Base-by-base conservation (phyloP, 2,797 vertebrate genomes). In the Melanotaenia trifasciata region DNA sequence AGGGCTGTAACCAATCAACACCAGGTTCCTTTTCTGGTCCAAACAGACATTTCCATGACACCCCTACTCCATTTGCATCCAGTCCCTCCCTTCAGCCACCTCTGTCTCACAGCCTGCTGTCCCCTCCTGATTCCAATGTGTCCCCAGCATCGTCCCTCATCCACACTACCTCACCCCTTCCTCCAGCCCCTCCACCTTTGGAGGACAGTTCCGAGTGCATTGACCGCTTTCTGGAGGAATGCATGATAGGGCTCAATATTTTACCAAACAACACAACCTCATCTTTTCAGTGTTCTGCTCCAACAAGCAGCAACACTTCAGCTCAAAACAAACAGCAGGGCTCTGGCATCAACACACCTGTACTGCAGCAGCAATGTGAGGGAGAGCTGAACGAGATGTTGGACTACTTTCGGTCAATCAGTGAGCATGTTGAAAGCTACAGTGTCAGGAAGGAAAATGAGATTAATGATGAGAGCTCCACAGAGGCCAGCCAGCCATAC, bases 181-280 rank as follows among this genome's bases (percentile, higher is more conserved):
- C 72, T 12, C 20, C 22, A 0, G n/a, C 43, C 0, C 53, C 76
- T 11, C 50, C 72, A 3, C 61, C 64, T 50, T 64, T 26, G 0
- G 81, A 72, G 7, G 79, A 84, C n/a, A 79, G 87, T 8, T 36
- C 69, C 0, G 89, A 91, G 70, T 81, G 84, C 11, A 76, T 94
- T 0, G 93, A 94, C 4, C 69, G 61, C 35, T 74, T 95, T 0
- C 76, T 94, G 69, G 91, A 94, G 75, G 93, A 95, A 50, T 82
- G 94, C 61, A 90, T 94, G 88, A 89, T 84, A 58, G 89, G 83
- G 20, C 88, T 94, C 0, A 64, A 92, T 53, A 87, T 94, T 64
- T 64, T 92, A n/a, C 84, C 90, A 20, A 77, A 59, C 9, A 24
- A 6, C 36, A 14, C 36, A 5, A 12, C 47, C 58, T 40, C 76